These are phyloP conservation scores for Marronus borbonicus DNA, from an alignment of 2,888 invertebrate species.

Conservation along the genomic window DNA sequence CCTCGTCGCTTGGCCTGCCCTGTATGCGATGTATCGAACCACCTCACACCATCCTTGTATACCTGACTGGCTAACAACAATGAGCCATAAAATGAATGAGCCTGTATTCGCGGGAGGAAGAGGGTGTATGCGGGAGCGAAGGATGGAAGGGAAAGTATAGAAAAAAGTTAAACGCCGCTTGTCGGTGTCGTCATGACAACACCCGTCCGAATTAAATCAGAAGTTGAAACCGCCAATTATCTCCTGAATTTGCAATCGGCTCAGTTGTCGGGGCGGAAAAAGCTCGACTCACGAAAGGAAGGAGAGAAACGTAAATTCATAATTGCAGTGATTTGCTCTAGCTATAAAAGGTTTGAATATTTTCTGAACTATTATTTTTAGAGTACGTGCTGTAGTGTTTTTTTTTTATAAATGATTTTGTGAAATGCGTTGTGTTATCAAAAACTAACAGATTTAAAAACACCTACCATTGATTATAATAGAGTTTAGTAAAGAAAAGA, in stretches of 20 bases:
- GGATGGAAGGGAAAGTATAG: not conserved
- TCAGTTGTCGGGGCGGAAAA: not conserved
- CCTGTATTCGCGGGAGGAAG: not conserved
- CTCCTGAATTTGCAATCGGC: constrained; percentile 6
- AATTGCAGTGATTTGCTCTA: too few relatives aligned
- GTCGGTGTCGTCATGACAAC: constrained; percentile 24
- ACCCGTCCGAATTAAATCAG: constrained; percentile 33
- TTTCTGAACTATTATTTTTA: too few relatives aligned
- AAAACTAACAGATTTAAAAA: too few relatives aligned
- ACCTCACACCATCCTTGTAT: not conserved
- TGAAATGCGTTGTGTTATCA: too few relatives aligned
- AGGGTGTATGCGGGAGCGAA: not conserved
- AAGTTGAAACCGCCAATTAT: constrained; percentile 34
- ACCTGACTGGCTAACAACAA: constrained; percentile 18
- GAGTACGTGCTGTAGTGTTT: too few relatives aligned
- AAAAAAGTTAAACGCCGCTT: constrained; percentile 24
- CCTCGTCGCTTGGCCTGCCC: not conserved
- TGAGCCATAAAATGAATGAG: not conserved
- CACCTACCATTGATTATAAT: too few relatives aligned
- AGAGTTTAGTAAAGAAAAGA: too few relatives aligned
- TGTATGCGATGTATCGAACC: not conserved
- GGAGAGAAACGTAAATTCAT: too few relatives aligned
- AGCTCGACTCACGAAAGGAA: not conserved
- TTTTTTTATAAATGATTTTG: too few relatives aligned
- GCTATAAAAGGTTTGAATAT: too few relatives aligned